Evolutionary conservation across 2,113 vertebrate genomes (phyloP).

Genomic region (Rhinoderma darwinii): DNA sequence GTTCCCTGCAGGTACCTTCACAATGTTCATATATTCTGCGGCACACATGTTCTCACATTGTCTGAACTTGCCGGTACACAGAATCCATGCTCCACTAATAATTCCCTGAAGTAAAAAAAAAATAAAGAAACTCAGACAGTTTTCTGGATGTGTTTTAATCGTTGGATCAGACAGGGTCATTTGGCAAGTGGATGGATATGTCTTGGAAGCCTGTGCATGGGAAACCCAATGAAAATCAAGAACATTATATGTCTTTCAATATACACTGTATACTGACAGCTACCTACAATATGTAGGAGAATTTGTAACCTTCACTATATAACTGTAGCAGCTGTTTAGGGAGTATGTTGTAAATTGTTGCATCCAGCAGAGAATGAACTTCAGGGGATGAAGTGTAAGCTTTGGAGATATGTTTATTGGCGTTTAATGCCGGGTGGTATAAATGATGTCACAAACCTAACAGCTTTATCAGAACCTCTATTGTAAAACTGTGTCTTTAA

Average conservation of each 20-base stretch:
- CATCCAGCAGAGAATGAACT: constrained; percentile 50
- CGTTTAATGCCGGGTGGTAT: constrained; percentile 45
- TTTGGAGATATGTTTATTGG: constrained; percentile 50
- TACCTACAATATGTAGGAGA: background rate
- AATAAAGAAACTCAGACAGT: background rate
- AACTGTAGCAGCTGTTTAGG: constrained; percentile 50
- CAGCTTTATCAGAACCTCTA: constrained; percentile 30
- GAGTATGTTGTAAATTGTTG: constrained; percentile 36
- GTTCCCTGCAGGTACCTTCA: background rate
- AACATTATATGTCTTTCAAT: constrained; percentile 1
- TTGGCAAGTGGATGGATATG: background rate
- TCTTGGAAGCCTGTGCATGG: constrained; percentile 3
- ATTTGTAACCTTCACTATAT: background rate
- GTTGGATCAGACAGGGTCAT: constrained; percentile 34
- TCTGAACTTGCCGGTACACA: constrained; percentile 8
- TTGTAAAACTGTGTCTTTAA: constrained; percentile 34
- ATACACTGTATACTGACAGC: background rate
- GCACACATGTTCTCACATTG: background rate
- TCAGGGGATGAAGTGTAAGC: constrained; percentile 26
- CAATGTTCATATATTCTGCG: background rate
- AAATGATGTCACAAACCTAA: constrained; percentile 22
- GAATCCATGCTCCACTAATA: background rate
- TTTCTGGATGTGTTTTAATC: constrained; percentile 4
- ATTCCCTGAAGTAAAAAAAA: background rate
- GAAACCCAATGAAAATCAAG: constrained; percentile 27